Evolutionary conservation across 2,113 vertebrate species (phyloP).

Genomic region (Henicopernis longicauda): DNA sequence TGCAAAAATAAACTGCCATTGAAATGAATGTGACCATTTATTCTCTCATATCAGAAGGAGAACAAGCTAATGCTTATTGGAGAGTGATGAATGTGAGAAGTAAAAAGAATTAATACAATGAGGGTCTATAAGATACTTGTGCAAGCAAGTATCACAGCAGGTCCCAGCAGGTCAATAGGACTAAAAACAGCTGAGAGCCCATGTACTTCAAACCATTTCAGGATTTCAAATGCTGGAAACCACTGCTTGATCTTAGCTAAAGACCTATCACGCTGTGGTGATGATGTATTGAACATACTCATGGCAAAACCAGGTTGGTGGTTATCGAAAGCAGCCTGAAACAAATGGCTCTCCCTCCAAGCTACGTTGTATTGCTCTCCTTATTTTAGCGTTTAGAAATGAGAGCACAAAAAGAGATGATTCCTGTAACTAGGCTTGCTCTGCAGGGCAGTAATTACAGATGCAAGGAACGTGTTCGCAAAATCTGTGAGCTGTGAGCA

Average conservation of each 20-base stretch:
- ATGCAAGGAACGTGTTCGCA: neutral
- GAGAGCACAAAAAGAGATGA: neutral
- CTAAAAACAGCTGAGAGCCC: neutral
- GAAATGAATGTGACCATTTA: neutral
- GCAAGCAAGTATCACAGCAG: neutral
- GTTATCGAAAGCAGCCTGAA: neutral
- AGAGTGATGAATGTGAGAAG: neutral
- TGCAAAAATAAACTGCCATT: neutral
- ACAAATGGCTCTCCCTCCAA: neutral
- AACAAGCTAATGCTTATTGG: neutral
- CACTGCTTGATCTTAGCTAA: neutral
- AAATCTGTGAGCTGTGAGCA: neutral
- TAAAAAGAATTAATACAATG: fast-evolving
- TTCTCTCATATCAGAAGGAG: neutral
- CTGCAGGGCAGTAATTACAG: neutral
- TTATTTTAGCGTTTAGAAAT: neutral
- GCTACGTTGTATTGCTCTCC: neutral
- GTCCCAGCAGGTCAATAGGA: neutral
- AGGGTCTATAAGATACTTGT: neutral
- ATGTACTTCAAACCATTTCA: neutral
- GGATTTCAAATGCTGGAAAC: neutral
- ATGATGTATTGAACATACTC: neutral
- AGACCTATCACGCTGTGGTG: neutral
- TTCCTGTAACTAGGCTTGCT: neutral
- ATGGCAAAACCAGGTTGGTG: neutral